Base-by-base conservation (phyloP, 2,888 invertebrate species). In the Torymus texanus region DNA sequence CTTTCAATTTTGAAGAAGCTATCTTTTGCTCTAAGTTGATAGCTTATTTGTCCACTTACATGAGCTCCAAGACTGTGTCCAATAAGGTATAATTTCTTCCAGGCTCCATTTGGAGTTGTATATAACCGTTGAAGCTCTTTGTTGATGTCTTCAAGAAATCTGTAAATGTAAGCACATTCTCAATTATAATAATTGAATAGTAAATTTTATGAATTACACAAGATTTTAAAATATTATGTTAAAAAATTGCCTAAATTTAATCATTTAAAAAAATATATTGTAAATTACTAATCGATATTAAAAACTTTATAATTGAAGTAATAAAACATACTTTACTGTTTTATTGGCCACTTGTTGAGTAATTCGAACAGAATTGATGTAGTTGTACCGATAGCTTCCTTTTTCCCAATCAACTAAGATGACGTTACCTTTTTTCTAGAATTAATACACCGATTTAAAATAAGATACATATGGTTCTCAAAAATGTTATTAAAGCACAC, bases 61-160 rank as follows among this genome's bases (percentile, higher is more conserved):
- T 94, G 94, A 13, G 94, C 93, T 1, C 94, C 94, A 5, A 94
- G 89, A 84, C 94, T 93, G 87, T 94, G 94, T 0, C 93, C 94
- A 0, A 94, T 89, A 79, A 93, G 91, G 85, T 94, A 92, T 82
- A 93, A 79, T 0, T 82, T 16, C 0, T 88, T 88, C 87, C 87
- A 87, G 90, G 41, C 41, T 41, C 41, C 41, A 41, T 41, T 41
- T 41, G 41, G 41, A 41, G 41, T 41, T 8, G 5, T 41, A 41
- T 41, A 24, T 11, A 11, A 5, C 8, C 12, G 13, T n/a, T 55
- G 8, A 65, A 18, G 14, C 14, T 53, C 61, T 16, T 5, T 21
- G 53, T 61, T 71, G 12, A 71, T 18, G 10, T 21, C n/a, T n/a
- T 71, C 10, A 3, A 71, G 51, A 21, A 71, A 59, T 3, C 71